Evolutionary conservation across 2,888 invertebrate species (phyloP).

Genomic region (Ophion costatus): DNA sequence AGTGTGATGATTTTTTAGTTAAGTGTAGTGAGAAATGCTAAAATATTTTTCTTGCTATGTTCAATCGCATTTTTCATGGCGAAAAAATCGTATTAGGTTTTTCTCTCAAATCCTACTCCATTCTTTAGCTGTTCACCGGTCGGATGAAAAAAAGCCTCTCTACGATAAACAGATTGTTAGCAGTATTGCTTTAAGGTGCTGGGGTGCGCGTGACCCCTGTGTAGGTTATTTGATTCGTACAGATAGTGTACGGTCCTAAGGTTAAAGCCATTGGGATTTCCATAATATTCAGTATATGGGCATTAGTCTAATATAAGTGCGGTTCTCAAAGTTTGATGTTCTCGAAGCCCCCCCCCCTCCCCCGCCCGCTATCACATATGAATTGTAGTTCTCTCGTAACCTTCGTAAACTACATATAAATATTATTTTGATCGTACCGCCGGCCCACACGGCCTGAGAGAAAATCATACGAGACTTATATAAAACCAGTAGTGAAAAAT

Average conservation of each 20-base stretch:
- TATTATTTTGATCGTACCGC: conserved; percentile 13
- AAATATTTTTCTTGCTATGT: too few relatives aligned
- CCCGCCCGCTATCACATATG: neutral
- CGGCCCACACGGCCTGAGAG: neutral
- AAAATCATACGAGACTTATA: conserved; percentile 13
- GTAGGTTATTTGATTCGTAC: too few relatives aligned
- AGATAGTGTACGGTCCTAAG: too few relatives aligned
- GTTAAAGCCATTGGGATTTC: neutral
- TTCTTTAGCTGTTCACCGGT: too few relatives aligned
- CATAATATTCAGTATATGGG: neutral
- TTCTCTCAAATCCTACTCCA: too few relatives aligned
- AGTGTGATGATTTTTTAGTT: neutral
- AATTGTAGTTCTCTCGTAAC: neutral
- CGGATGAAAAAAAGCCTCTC: too few relatives aligned
- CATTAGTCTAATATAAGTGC: neutral
- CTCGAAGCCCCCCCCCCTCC: neutral
- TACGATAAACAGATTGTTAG: too few relatives aligned
- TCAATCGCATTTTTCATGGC: too few relatives aligned
- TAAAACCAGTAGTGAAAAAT: conserved; percentile 5
- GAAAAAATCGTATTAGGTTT: too few relatives aligned
- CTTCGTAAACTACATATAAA: conserved; percentile 6
- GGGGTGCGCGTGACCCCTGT: too few relatives aligned
- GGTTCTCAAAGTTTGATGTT: neutral
- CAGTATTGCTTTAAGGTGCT: too few relatives aligned
- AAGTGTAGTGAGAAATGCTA: too few relatives aligned